Conservation (phyloP, 2,888 invertebrate species). For the Coleophora flavipennella region DNA sequence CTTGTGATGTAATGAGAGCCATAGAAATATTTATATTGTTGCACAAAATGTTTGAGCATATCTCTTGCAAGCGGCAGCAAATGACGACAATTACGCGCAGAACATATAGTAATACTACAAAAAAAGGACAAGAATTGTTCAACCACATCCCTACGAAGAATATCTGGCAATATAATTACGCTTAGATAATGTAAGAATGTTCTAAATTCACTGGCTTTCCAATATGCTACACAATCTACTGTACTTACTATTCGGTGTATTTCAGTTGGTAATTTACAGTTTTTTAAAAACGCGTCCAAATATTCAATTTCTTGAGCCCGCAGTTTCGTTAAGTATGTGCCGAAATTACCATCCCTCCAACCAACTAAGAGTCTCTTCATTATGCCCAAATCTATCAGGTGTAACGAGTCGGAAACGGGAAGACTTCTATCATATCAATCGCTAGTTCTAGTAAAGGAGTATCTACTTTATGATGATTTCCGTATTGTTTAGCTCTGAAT, state of each 20-base stretch:
- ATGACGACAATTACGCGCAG: not conserved
- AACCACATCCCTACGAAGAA: conserved; percentile 1
- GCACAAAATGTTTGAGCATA: not conserved
- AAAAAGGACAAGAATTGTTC: conserved; percentile 5
- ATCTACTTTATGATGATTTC: conserved; percentile 16
- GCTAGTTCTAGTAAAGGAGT: conserved; percentile 14
- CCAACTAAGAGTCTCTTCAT: conserved; percentile 18
- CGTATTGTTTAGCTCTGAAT: conserved; percentile 18
- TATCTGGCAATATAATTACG: conserved; percentile 4
- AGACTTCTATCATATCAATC: conserved; percentile 21
- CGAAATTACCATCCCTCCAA: conserved; percentile 18
- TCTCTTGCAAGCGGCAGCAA: not conserved
- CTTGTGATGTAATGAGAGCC: conserved; percentile 1
- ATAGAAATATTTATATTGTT: not conserved
- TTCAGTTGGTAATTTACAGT: conserved; percentile 4
- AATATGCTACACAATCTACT: conserved; percentile 4
- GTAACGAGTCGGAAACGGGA: conserved; percentile 18
- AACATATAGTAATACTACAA: conserved; percentile 9
- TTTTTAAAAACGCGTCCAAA: conserved; percentile 7
- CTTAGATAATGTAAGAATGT: conserved; percentile 8
- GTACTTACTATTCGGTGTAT: conserved; percentile 6
- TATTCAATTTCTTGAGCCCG: conserved; percentile 8
- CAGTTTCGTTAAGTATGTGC: conserved; percentile 14
- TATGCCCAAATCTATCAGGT: conserved; percentile 20
- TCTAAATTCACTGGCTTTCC: conserved; percentile 10